Evolutionary conservation across 2,113 vertebrate species (phyloP).

Genomic region (Sturnus vulgaris): DNA sequence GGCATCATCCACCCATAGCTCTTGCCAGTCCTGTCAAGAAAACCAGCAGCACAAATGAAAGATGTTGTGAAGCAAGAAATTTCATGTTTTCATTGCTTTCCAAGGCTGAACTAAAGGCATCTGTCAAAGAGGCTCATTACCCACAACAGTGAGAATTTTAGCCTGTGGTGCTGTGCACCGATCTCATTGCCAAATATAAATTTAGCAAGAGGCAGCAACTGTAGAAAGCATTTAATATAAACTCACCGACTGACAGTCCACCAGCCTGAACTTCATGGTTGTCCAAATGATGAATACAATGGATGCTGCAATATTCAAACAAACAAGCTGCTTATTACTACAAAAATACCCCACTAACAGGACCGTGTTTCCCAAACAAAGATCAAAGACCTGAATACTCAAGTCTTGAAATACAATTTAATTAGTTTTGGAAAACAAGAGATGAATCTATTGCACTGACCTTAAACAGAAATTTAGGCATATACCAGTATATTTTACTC

Average conservation of each 20-base stretch:
- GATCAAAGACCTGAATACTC: background rate
- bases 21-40: constrained; percentile 86
- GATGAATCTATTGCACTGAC: background rate
- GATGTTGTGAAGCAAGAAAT: background rate
- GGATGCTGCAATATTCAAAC: constrained; percentile 78
- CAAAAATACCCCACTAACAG: background rate
- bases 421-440: background rate
- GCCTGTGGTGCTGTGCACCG: background rate
- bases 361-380: background rate
- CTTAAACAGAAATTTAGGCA: background rate
- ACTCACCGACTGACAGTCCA: constrained; percentile 93
- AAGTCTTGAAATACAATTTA: background rate
- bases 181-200: background rate
- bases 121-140: background rate
- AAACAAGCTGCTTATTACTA: background rate
- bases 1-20: constrained; percentile 95
- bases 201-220: background rate
- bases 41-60: background rate
- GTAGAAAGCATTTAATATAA: background rate
- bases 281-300: constrained; percentile 97
- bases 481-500: background rate
- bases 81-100: background rate
- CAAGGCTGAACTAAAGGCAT: background rate
- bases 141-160: background rate
- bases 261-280: constrained; percentile 93